Evolutionary conservation across 2,797 vertebrate genomes (phyloP).

Genomic region (Chloroceryle amazona): DNA sequence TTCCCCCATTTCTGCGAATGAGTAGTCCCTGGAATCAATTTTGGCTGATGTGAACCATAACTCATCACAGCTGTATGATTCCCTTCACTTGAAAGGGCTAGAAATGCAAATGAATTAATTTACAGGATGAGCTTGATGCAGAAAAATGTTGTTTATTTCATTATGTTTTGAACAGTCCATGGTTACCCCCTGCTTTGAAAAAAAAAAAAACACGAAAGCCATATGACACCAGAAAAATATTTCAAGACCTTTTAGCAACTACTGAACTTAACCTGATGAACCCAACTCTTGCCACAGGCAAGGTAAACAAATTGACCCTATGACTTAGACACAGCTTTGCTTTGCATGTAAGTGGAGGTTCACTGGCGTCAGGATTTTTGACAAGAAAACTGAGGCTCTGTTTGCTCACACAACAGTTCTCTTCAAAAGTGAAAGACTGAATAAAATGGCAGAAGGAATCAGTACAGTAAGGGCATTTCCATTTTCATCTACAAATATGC

Average conservation of each 20-base stretch:
- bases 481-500: neutral
- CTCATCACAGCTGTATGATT: conserved; percentile 29
- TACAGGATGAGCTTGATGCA: conserved; percentile 43
- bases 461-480: neutral
- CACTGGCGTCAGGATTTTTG: conserved; percentile 20
- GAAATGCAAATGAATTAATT: conserved; percentile 68
- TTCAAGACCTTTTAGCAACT: conserved; percentile 34
- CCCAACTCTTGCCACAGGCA: conserved; percentile 43
- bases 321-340: conserved; percentile 49
- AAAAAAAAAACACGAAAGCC: neutral
- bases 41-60: conserved; percentile 25
- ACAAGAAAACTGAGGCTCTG: conserved; percentile 46
- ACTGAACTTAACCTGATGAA: conserved; percentile 61
- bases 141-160: conserved; percentile 58
- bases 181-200: conserved; percentile 2
- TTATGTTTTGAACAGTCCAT: conserved; percentile 55
- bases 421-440: conserved; percentile 37
- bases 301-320: conserved; percentile 63
- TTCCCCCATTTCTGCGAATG: neutral
- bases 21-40: conserved; percentile 11
- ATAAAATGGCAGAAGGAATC: neutral
- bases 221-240: conserved; percentile 22
- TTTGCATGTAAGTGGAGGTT: neutral
- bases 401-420: conserved; percentile 21
- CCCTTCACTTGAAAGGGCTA: conserved; percentile 36